These are phyloP conservation scores for Xyrichtys novacula DNA, from an alignment of 2,797 vertebrate species.

Conservation along the genomic window DNA sequence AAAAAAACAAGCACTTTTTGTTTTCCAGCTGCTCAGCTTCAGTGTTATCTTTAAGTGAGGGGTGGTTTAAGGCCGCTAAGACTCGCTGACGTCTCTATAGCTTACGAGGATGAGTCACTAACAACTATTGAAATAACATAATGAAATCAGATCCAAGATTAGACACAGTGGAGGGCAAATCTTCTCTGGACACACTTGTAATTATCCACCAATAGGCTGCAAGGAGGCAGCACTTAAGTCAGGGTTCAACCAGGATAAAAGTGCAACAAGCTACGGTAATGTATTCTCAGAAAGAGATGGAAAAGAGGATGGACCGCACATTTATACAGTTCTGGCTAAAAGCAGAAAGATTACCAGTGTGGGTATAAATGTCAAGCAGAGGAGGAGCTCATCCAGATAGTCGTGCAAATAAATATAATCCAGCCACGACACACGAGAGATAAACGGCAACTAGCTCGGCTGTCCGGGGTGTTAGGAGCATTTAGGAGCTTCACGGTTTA, in stretches of 20 bases:
- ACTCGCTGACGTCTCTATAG: constrained; percentile 46
- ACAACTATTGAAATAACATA: constrained; percentile 42
- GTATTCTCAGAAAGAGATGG: not conserved
- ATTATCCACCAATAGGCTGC: constrained; percentile 39
- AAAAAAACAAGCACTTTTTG: constrained; percentile 24
- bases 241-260: constrained; percentile 8
- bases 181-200: constrained; percentile 39
- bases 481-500: constrained; percentile 43
- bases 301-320: not conserved
- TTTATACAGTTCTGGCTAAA: constrained; percentile 17
- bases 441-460: constrained; percentile 3
- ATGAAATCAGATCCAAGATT: constrained; percentile 59
- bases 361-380: constrained; percentile 37
- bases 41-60: constrained; percentile 28
- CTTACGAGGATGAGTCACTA: constrained; percentile 56
- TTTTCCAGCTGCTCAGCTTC: constrained; percentile 37
- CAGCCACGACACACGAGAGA: constrained; percentile 20
- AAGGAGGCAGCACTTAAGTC: not conserved
- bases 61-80: constrained; percentile 22
- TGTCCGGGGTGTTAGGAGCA: constrained; percentile 25
- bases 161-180: constrained; percentile 42
- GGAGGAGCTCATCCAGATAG: constrained; percentile 17
- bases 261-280: not conserved
- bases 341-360: constrained; percentile 1
- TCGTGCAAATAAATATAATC: too few relatives aligned